Base-by-base conservation (phyloP, 2,113 vertebrate species). In the Salvator merianae region DNA sequence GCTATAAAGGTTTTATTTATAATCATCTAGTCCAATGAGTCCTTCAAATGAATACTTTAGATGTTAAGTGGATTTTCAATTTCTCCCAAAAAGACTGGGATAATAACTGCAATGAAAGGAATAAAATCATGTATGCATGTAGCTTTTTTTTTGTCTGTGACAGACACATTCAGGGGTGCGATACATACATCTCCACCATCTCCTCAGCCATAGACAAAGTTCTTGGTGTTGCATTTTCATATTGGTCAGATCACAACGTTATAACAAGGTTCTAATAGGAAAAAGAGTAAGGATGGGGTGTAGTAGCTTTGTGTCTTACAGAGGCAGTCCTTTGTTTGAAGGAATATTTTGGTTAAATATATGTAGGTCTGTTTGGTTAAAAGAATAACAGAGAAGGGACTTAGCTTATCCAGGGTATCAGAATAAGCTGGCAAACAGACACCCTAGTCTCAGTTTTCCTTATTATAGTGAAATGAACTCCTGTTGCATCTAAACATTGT, bases 21-120 rank as follows among this genome's bases (percentile, higher is more conserved):
- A 50, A 88, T 69, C 84, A 65, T 84, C 86, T n/a, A 22, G 70
- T 65, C 89, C 84, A 89, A 86, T 89, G 34, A 0, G 10, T 79
- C 16, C 53, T 86, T 24, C n/a, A 86, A 85, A 7, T 13, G 79
- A 16, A 79, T 53, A 69, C 72, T 72, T 62, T 73, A 0, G 24
- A 83, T 74, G 83, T 84, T 13, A 1, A 0, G 53, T 91, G 86
- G 69, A 90, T 93, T 92, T 89, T 82, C 87, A 75, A 90, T 80
- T 14, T 92, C 43, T n/a, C 13, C 72, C 32, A 26, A 91, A 53
- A 3, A 73, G 8, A 0, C 63, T 22, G 71, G 85, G 63, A 78
- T 55, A 84, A 40, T 87, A 88, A 92, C 84, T 16, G 7, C 24
- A 62, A 0, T 74, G 55, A 82, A 73, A 85, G 47, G 34, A 77